Evolutionary conservation across 2,888 invertebrate genomes (phyloP), one percentile per base, ranked within the genome.

Genomic region (Dexiosoma caninum): DNA sequence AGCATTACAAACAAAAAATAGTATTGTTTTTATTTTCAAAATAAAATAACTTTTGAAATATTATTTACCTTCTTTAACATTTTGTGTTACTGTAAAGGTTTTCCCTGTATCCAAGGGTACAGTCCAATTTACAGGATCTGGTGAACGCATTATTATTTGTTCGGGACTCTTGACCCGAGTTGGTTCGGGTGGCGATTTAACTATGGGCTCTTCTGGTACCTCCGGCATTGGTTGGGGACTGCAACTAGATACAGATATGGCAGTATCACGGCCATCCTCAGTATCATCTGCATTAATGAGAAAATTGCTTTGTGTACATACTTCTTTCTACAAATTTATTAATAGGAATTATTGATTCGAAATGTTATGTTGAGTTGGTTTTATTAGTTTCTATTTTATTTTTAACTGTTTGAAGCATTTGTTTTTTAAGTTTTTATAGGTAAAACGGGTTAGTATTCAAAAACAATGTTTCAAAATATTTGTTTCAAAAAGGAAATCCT

Each of bases 71-170:
- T 94, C 94, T 87, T 95, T 94, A 86, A 97, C 96, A 91, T 96
- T 97, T 91, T 97, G 97, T 81, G 96, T 97, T 85, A 97, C 97
- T 46, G 97, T 96, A 91, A 97, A 97, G 44, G 96, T 96, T 92
- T 96, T 97, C 86, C 97, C 96, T 84, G 96, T 97, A 91, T 97
- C 97, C 87, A 97, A 92, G 69, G 97, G 97, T 80, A 97, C 97
- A 62, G 97, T 97, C 97, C 97, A 97, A 91, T 97, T 97, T 86
- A 97, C 97, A 64, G 97, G 97, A 91, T 97, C 97, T 12, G 97
- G 97, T 19, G 97, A 97, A 84, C 96, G 93, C 94, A 97, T 96
- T 89, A 96, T 94, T 91, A 96, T 95, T 90, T 96, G 96, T 89
- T 97, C 97, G 0, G 97, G 97, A 10, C 97, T 97, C 91, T 97